A percentile compares a stretch with the other conserved stretches of the same genome.
Conservation (phyloP, 2,113 vertebrate genomes). For the Carassius carassius region DNA sequence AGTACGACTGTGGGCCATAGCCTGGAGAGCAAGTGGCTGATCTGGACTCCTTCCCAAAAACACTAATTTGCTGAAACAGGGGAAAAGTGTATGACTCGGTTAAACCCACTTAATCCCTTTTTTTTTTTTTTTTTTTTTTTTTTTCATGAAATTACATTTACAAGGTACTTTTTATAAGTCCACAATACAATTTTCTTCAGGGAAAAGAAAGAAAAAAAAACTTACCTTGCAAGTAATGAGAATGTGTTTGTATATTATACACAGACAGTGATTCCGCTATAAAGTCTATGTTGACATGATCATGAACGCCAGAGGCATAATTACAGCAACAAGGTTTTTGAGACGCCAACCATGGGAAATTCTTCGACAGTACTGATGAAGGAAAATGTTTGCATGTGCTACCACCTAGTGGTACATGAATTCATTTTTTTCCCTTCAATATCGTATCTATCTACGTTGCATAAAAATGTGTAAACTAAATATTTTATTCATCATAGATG, state of each 20-base stretch:
- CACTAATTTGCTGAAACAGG: conserved; percentile 44
- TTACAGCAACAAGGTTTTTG: neutral
- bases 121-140: too few species aligned
- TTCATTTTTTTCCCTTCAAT: too few species aligned
- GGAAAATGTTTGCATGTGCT: conserved; percentile 52
- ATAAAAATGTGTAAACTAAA: too few species aligned
- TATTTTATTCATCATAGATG: too few species aligned
- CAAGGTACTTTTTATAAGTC: neutral
- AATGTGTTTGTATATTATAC: neutral
- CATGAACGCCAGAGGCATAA: neutral
- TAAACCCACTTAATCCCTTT: neutral
- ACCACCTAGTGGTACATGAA: conserved; percentile 65
- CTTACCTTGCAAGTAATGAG: neutral
- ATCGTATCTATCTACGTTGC: too few species aligned
- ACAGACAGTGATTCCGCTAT: neutral
- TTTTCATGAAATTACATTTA: too few species aligned
- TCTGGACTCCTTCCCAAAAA: conserved; percentile 54
- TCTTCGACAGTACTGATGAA: neutral
- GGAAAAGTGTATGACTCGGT: neutral
- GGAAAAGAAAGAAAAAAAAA: neutral
- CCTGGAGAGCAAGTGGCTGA: conserved; percentile 32
- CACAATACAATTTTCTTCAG: neutral
- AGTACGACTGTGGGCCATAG: conserved; percentile 44
- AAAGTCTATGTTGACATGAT: neutral
- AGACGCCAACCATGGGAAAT: neutral